Evolutionary conservation across 1,140 invertebrate genomes (phyloP).

Genomic region (Drosophila pruinosa): DNA sequence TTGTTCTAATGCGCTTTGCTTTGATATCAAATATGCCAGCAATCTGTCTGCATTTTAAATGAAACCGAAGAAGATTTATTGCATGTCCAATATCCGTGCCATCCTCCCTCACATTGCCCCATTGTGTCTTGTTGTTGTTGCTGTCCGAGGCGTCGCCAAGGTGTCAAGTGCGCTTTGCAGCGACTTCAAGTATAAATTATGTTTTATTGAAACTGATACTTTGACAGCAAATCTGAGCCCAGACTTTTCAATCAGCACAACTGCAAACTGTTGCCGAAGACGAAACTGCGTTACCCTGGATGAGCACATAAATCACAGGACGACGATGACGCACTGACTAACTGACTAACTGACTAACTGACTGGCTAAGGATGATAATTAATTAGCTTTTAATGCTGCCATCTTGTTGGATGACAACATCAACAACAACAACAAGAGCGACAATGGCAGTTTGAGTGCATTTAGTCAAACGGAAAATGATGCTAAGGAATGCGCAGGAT

Average conservation of each 20-base stretch:
- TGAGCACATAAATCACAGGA: constrained; percentile 56
- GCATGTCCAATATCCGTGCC: constrained; percentile 31
- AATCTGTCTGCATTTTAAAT: constrained; percentile 74
- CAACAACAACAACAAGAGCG: constrained; percentile 4
- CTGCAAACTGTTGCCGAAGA: constrained; percentile 47
- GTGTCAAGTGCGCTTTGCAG: constrained; percentile 60
- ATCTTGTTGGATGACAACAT: background rate
- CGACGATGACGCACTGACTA: constrained; percentile 28
- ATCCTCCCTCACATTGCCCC: background rate
- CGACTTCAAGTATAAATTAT: constrained; percentile 65
- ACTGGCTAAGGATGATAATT: constrained; percentile 67
- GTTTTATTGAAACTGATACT: constrained; percentile 72
- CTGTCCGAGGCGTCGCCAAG: constrained; percentile 26
- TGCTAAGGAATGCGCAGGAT: constrained; percentile 50
- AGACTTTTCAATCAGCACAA: constrained; percentile 67
- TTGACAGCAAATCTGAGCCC: constrained; percentile 50
- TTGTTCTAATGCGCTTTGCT: constrained; percentile 25
- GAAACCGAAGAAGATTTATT: constrained; percentile 79
- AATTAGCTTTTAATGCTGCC: constrained; percentile 79
- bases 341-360: constrained; percentile 53
- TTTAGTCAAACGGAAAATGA: constrained; percentile 81
- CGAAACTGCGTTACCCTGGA: constrained; percentile 8
- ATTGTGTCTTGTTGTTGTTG: background rate
- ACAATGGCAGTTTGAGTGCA: constrained; percentile 59
- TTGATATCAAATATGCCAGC: constrained; percentile 68